phyloP scores from a whole-genome alignment of 1,140 invertebrate species.

The Heliothis subflexa region DNA sequence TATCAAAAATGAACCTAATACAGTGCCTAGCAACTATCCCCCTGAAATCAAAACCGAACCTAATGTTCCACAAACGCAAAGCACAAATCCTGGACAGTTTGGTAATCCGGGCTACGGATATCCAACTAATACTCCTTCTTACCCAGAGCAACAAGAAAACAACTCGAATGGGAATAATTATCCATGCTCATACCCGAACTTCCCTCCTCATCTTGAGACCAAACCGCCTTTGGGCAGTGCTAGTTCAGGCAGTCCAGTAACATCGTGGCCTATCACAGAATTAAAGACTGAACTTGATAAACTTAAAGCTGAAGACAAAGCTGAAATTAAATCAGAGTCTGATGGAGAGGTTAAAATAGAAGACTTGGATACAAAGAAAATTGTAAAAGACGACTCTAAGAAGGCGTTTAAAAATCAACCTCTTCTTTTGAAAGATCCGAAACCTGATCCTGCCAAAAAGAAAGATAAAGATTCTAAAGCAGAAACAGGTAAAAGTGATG shows the following conservation, averaged over 20 bases:
- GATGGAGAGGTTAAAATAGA: conserved; percentile 87
- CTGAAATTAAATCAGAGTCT: conserved; percentile 83
- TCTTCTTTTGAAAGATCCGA: conserved; percentile 44
- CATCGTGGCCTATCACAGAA: conserved; percentile 78
- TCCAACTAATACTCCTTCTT: conserved; percentile 62
- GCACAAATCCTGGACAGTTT: conserved; percentile 54
- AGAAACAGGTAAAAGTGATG: conserved; percentile 63
- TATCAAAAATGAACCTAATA: conserved; percentile 57
- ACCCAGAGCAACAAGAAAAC: conserved; percentile 60
- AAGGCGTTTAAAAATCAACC: conserved; percentile 56
- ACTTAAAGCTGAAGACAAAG: conserved; percentile 81
- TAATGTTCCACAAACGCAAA: conserved; percentile 55
- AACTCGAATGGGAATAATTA: conserved; percentile 57
- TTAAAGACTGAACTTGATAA: conserved; percentile 81
- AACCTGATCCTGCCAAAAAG: conserved; percentile 55
- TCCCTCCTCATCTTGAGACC: conserved; percentile 69
- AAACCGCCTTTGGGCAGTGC: conserved; percentile 76
- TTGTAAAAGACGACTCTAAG: conserved; percentile 85
- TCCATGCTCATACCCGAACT: conserved; percentile 65
- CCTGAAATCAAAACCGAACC: conserved; percentile 66
- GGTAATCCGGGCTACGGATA: conserved; percentile 65
- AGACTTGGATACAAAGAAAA: conserved; percentile 88
- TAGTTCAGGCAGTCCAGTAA: conserved; percentile 73
- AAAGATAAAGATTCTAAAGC: conserved; percentile 58
- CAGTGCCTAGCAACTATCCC: conserved; percentile 58